These are phyloP conservation scores for Dexiosoma caninum DNA, from an alignment of 2,888 invertebrate genomes.

Conservation along the genomic window DNA sequence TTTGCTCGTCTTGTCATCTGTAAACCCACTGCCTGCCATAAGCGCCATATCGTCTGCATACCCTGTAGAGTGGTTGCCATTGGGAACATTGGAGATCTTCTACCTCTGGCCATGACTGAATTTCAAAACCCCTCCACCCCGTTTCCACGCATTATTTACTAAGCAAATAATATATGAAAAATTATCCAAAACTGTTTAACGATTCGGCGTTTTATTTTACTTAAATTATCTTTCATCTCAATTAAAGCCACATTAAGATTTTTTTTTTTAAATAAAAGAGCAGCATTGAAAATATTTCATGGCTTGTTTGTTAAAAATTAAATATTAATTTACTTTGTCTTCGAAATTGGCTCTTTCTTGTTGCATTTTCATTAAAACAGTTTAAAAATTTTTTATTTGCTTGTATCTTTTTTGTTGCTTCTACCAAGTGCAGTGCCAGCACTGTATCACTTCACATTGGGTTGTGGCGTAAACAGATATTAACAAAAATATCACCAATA, in stretches of 20 bases:
- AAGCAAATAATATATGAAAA: no score
- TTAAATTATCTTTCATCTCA: neutral
- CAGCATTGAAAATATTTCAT: neutral
- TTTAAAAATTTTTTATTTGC: constrained; percentile 11
- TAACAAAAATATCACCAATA: constrained; percentile 63
- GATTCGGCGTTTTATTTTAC: neutral
- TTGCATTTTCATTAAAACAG: constrained; percentile 23
- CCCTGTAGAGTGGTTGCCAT: no score
- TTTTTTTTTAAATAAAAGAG: neutral
- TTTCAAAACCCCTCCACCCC: no score
- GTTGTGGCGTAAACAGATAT: constrained; percentile 53
- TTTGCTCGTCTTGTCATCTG: no score
- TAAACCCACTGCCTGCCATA: no score
- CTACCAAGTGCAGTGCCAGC: neutral
- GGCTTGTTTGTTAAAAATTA: neutral
- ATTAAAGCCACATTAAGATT: neutral
- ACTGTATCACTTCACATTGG: neutral
- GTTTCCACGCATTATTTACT: no score
- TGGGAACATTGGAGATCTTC: no score
- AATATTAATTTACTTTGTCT: constrained; percentile 45
- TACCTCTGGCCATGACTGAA: no score
- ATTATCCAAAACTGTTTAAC: no score
- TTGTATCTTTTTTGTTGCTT: neutral
- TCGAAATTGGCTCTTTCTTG: neutral
- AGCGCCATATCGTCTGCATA: no score